phyloP scores from a whole-genome alignment of 2,113 vertebrate species.

The Anolis sagrei region DNA sequence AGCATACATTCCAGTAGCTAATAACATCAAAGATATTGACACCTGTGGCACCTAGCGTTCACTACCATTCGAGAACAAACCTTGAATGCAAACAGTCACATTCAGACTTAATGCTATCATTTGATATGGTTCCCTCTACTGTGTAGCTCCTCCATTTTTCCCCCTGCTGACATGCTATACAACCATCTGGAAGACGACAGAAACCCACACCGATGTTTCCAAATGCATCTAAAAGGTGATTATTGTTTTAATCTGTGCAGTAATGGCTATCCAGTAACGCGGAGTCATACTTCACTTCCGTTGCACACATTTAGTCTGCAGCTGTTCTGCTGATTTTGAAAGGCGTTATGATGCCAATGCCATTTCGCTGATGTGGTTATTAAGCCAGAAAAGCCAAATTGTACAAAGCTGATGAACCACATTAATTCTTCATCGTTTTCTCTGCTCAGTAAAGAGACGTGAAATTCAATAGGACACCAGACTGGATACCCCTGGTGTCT shows the following conservation, averaged over 20 bases:
- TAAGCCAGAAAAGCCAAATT: neutral
- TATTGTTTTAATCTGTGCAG: conserved; percentile 54
- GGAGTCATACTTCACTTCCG: conserved; percentile 30
- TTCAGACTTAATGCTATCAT: neutral
- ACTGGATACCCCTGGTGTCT: no score
- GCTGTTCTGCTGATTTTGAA: conserved; percentile 47
- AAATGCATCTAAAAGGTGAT: conserved; percentile 51
- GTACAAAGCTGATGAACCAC: neutral
- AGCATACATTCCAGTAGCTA: neutral
- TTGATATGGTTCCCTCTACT: neutral
- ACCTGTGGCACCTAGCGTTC: neutral
- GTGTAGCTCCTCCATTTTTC: conserved; percentile 18
- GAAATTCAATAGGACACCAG: neutral
- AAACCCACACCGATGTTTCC: conserved; percentile 43
- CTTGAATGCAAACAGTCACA: neutral
- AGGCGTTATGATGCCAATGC: neutral
- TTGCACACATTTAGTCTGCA: conserved; percentile 50
- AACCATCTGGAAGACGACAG: conserved; percentile 35
- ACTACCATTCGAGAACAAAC: neutral
- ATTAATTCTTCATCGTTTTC: neutral
- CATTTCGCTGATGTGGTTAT: neutral
- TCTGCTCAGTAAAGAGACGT: neutral
- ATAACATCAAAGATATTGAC: neutral
- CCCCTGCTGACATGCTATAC: conserved; percentile 24
- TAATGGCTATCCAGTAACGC: conserved; percentile 53